These are phyloP conservation scores for Nyctalus aviator DNA, from an alignment of 2,797 vertebrate species.

Conservation along the genomic window DNA sequence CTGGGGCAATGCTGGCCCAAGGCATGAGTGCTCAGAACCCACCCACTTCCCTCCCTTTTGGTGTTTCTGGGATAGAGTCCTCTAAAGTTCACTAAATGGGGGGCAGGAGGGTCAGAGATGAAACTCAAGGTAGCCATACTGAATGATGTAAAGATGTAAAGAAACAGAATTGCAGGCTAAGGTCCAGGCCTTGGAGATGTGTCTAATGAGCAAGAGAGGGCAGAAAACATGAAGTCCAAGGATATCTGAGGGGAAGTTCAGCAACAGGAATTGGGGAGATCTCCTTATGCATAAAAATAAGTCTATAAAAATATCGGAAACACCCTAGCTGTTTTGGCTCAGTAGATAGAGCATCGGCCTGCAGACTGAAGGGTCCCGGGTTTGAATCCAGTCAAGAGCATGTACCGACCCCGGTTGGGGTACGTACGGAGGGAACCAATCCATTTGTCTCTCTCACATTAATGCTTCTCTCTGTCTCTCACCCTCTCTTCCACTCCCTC, in stretches of 20 bases:
- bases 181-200: background rate
- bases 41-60: constrained; percentile 2
- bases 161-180: constrained; percentile 48
- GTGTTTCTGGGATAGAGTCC: constrained; percentile 39
- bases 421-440: too few relatives aligned
- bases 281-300: background rate
- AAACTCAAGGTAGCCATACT: constrained; percentile 54
- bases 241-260: constrained; percentile 2
- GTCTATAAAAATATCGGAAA: background rate
- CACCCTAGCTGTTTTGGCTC: too few relatives aligned
- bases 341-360: too few relatives aligned
- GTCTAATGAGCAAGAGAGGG: constrained; percentile 41
- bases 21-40: background rate
- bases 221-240: constrained; percentile 49
- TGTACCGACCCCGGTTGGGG: too few relatives aligned
- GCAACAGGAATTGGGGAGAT: constrained; percentile 60
- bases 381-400: too few relatives aligned
- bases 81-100: constrained; percentile 34
- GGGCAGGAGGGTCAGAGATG: constrained; percentile 7
- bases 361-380: too few relatives aligned
- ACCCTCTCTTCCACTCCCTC: too few relatives aligned
- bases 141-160: background rate
- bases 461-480: too few relatives aligned
- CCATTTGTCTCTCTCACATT: too few relatives aligned
- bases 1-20: background rate